Evolutionary conservation across 2,797 vertebrate species (phyloP).

Genomic region (Eleutherodactylus coqui): DNA sequence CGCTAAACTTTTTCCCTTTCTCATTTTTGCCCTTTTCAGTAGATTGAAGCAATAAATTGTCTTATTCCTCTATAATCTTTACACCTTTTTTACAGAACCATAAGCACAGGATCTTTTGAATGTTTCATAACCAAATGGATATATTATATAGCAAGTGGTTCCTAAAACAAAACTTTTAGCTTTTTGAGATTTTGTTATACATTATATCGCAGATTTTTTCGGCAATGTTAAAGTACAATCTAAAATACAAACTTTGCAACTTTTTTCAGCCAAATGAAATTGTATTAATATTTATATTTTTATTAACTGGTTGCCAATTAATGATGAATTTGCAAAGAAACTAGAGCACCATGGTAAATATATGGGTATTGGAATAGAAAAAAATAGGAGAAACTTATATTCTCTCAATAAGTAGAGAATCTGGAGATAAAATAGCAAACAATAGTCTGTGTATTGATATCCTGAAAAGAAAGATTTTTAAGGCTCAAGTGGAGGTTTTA

Average conservation of each 20-base stretch:
- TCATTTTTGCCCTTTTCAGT: not conserved
- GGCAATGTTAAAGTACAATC: not conserved
- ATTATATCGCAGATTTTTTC: not conserved
- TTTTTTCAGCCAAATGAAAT: not conserved
- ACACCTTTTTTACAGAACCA: not conserved
- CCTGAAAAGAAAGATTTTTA: no score
- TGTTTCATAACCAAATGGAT: not conserved
- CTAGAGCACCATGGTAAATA: no score
- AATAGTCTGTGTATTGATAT: no score
- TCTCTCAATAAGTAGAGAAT: no score
- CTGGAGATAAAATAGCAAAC: no score
- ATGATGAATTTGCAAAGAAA: no score
- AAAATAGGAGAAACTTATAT: no score
- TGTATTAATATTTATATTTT: no score
- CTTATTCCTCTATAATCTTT: not conserved
- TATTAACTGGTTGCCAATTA: no score
- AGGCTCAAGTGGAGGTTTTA: no score
- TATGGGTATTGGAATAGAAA: no score
- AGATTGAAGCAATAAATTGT: constrained; percentile 10
- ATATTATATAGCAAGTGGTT: not conserved
- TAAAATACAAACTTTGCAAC: not conserved
- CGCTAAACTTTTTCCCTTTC: not conserved
- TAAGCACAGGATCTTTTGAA: not conserved
- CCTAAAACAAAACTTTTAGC: not conserved
- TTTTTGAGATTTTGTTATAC: not conserved